Conservation (phyloP, 2,113 vertebrate species). For the Pituophis catenifer region DNA sequence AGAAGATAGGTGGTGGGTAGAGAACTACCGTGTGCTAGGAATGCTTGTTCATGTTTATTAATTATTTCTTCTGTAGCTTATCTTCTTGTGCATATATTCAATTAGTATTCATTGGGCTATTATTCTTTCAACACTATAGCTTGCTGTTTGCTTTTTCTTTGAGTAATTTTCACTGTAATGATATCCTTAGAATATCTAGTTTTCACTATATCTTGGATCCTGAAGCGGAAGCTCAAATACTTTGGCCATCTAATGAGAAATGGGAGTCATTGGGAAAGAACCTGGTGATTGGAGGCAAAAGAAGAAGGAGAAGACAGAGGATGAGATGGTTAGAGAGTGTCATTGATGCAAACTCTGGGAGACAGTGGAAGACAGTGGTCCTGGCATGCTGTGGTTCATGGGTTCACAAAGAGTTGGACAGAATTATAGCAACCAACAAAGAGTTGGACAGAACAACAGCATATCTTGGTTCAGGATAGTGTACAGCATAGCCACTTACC, state of each 20-base stretch:
- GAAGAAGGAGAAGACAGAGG: neutral
- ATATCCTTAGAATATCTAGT: neutral
- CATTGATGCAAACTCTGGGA: neutral
- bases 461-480: neutral
- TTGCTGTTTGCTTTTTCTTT: neutral
- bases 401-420: neutral
- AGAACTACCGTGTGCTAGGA: neutral
- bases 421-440: neutral
- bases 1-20: neutral
- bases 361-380: no score
- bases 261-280: neutral
- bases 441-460: neutral
- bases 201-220: neutral
- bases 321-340: neutral
- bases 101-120: neutral
- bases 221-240: neutral
- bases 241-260: neutral
- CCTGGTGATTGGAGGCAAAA: neutral
- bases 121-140: neutral
- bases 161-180: neutral
- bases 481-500: neutral
- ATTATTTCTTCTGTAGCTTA: neutral
- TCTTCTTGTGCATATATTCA: neutral
- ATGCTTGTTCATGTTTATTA: neutral
- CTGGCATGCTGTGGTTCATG: neutral